Percentiles rank a stretch among this genome's conserved stretches.
Evolutionary conservation across 1,140 invertebrate genomes (phyloP).

Genomic region (Tribolium madens): DNA sequence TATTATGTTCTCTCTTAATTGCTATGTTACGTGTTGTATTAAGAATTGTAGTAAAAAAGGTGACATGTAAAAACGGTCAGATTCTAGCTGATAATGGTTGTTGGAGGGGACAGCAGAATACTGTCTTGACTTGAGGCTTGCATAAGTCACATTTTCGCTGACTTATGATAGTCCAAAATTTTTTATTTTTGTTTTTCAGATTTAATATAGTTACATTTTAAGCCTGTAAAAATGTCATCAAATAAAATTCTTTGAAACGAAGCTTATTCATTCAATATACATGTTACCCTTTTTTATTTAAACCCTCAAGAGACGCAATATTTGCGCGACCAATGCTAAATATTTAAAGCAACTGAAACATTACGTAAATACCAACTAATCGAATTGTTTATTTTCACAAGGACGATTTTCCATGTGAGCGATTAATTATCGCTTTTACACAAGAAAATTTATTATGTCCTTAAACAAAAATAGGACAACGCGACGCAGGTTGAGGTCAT

Average conservation of each 20-base stretch:
- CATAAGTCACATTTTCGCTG: slow-evolving; percentile 18
- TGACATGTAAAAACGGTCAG: slow-evolving; percentile 29
- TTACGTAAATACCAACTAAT: slow-evolving; percentile 21
- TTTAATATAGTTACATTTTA: slow-evolving; percentile 32
- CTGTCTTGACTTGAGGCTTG: slow-evolving; percentile 29
- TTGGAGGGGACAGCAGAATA: slow-evolving; percentile 38
- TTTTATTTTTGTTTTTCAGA: slow-evolving; percentile 27
- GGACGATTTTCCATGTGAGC: not conserved
- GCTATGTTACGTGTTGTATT: slow-evolving; percentile 23
- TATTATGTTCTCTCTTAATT: slow-evolving; percentile 19
- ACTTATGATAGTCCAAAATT: slow-evolving; percentile 6
- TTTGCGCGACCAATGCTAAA: slow-evolving; percentile 6
- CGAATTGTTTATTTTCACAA: slow-evolving; percentile 35
- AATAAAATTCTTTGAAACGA: slow-evolving; percentile 31
- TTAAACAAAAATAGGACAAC: slow-evolving; percentile 5
- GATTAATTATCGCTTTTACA: slow-evolving; percentile 23
- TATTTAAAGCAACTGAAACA: slow-evolving; percentile 17
- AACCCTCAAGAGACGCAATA: not conserved
- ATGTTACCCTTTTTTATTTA: slow-evolving; percentile 30
- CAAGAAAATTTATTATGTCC: slow-evolving; percentile 13
- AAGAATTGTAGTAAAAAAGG: slow-evolving; percentile 22
- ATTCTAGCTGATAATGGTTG: slow-evolving; percentile 30
- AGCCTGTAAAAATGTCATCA: slow-evolving; percentile 38
- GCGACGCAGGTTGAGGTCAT: slow-evolving; percentile 3
- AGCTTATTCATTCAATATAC: not conserved